Evolutionary conservation across 2,113 vertebrate species (phyloP), one percentile per base, ranked within the genome.

Genomic region (Paralichthys olivaceus): DNA sequence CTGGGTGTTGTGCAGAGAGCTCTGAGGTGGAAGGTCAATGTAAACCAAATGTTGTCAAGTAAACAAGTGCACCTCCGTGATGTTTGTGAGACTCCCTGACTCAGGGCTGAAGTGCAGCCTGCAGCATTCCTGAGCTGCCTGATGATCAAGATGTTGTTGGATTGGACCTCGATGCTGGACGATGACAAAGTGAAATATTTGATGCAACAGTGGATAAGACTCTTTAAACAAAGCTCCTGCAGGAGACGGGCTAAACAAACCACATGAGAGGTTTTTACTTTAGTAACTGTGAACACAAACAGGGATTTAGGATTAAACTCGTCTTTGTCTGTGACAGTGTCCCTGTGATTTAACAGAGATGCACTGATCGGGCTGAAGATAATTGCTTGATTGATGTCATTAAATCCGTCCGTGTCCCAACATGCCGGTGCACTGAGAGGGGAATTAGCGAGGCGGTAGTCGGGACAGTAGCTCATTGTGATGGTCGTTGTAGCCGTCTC

Each of bases 111-210:
- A 9, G 54, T 22, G 55, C 58, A 57, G 81, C 58, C 65, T 47
- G 66, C 1, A 72, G 83, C 86, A 90, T 92, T 93, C 89, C 82
- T 80, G 22, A 79, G 72, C 90, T 82, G 72, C 79, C 87, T 73
- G 84, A 79, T 74, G 85, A 40, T 40, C 37, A 13, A 11, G 37
- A 40, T 40, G 3, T 40, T 13, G 20, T 53, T 7, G 49, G 19
- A 53, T 53, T 53, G 7, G 20, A 7, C 19, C 49, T 1, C 20
- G 49, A 49, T 20, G 20, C 47, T 20, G 19, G 2, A 49, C 11
- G 19, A n/a, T 53, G 20, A n/a, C 49, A 53, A n/a, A n/a, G 9
- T 9, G 8, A n/a, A 22, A 53, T n/a, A 14, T 53, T 14, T 53
- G 49, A 20, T n/a, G 19, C 49, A 7, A n/a, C 49, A 53, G 20